Evolutionary conservation across 2,888 invertebrate genomes (phyloP).

Genomic region (Mesopsocus fuscifrons): DNA sequence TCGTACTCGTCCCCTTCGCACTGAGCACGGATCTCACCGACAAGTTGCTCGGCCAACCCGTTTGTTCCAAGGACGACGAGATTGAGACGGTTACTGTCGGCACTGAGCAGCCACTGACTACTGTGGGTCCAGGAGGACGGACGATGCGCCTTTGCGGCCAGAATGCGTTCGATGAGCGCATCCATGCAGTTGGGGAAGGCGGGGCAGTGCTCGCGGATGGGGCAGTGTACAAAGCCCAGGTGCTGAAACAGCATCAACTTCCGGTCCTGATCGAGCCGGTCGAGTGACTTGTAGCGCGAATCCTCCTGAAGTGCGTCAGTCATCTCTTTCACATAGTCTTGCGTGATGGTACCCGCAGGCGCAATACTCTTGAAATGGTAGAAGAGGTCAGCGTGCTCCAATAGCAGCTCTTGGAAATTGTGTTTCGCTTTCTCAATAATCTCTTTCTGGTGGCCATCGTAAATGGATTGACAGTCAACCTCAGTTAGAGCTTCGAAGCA

Average conservation of each 20-base stretch:
- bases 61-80: conserved; percentile 74
- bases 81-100: conserved; percentile 57
- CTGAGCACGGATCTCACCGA: conserved; percentile 66
- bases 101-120: conserved; percentile 41
- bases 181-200: conserved; percentile 71
- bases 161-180: conserved; percentile 48
- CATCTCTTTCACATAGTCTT: conserved; percentile 85
- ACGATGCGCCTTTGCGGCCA: conserved; percentile 46
- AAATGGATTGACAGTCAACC: conserved; percentile 78
- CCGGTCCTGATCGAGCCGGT: conserved; percentile 84
- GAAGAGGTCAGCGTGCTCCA: conserved; percentile 86
- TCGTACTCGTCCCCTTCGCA: conserved; percentile 75
- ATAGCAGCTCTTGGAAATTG: conserved; percentile 72
- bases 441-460: conserved; percentile 82
- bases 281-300: conserved; percentile 82
- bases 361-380: conserved; percentile 82
- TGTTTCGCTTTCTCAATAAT: conserved; percentile 76
- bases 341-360: conserved; percentile 76
- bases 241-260: conserved; percentile 90
- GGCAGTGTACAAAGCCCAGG: conserved; percentile 87
- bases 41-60: conserved; percentile 71
- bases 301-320: conserved; percentile 83
- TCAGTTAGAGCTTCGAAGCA: conserved; percentile 84
- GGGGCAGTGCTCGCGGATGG: conserved; percentile 85
- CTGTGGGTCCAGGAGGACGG: conserved; percentile 43